Base-by-base conservation (phyloP, 2,888 invertebrate genomes). In the Orchestes rusci region DNA sequence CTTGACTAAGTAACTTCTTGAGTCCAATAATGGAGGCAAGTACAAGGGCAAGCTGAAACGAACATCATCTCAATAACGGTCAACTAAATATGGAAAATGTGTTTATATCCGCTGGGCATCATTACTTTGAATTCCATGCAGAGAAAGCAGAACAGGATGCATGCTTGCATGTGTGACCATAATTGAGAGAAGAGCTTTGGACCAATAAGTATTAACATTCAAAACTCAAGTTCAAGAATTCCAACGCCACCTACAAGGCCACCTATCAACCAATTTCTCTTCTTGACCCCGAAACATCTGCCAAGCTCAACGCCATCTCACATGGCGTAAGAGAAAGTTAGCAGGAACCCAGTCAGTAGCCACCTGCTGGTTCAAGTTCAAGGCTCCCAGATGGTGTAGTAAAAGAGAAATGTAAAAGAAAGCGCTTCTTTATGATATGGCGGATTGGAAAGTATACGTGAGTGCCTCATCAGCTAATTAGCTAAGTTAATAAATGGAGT, bases 21-120 rank as follows among this genome's bases (percentile, higher is more conserved):
- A 89, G 64, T 20, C 87, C 88, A 53, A 89, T 84, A 55, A 89
- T 81, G 32, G 81, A 80, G 10, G 89, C 84, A 42, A 89, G 69
- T 3, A 89, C 74, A 7, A 90, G 73, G 2, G 89, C 89, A 39
- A 89, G 80, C 75, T 70, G 17, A 49, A 46, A 42, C 10, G 31
- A 43, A 37, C 37, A 33, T n/a, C n/a, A n/a, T n/a, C n/a, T n/a
- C n/a, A n/a, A n/a, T n/a, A n/a, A n/a, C n/a, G n/a, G n/a, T n/a
- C n/a, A n/a, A n/a, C n/a, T n/a, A n/a, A n/a, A n/a, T n/a, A n/a
- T n/a, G n/a, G n/a, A n/a, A n/a, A n/a, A n/a, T n/a, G n/a, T n/a
- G n/a, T n/a, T n/a, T n/a, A 23, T 10, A 8, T 5, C 23, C 23
- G 23, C 23, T 7, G 10, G 23, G 23, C 23, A 23, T 23, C 5